Conservation (phyloP, 2,113 vertebrate genomes). For the Myanophis thanlyinensis region DNA sequence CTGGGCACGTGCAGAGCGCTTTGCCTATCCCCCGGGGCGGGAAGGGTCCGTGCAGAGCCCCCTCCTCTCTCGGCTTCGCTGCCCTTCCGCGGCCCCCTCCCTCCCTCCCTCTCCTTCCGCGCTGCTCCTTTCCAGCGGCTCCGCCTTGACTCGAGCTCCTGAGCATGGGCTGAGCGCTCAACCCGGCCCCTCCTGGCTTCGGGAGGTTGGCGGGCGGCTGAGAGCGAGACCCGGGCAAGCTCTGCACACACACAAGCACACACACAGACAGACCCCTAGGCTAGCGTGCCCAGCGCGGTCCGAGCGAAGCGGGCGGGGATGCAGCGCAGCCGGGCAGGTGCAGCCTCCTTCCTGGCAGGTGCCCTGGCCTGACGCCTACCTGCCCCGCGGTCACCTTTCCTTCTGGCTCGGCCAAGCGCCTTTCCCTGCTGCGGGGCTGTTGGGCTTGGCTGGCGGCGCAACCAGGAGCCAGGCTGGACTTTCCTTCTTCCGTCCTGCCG, state of each 20-base stretch:
- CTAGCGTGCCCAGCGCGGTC: neutral
- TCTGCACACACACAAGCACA: no score
- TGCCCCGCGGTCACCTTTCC: neutral
- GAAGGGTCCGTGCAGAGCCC: neutral
- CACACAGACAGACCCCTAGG: no score
- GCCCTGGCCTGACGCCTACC: neutral
- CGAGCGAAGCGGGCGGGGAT: neutral
- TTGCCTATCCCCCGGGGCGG: neutral
- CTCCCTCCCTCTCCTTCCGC: no score
- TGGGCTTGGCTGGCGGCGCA: neutral
- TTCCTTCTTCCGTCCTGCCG: neutral
- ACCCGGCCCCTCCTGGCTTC: neutral
- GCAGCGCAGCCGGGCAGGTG: no score
- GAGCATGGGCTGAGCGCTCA: neutral
- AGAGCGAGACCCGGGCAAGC: neutral
- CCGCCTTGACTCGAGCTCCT: neutral
- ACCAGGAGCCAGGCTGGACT: rapidly evolving
- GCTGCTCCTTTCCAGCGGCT: no score
- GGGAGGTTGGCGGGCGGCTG: neutral
- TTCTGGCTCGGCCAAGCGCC: neutral
- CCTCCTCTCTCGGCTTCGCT: neutral
- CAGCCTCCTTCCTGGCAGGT: neutral
- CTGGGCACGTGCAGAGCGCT: conserved; percentile 2
- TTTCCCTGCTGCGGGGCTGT: neutral
- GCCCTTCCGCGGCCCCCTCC: neutral